These are phyloP conservation scores for Zaprionus camerounensis DNA, from an alignment of 1,140 invertebrate species.

Conservation along the genomic window DNA sequence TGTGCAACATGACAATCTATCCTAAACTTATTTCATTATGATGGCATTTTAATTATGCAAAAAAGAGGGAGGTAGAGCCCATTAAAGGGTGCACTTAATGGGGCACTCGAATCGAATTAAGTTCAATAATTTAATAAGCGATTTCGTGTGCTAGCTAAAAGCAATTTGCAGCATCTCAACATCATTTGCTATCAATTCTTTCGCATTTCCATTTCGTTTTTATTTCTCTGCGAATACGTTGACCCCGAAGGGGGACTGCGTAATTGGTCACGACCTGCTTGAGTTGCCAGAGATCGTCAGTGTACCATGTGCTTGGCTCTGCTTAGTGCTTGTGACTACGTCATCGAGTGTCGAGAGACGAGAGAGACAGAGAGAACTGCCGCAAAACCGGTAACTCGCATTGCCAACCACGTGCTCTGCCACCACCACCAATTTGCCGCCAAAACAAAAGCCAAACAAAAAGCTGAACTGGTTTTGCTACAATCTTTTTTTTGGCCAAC, in stretches of 20 bases:
- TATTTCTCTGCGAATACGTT: conserved; percentile 47
- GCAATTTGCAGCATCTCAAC: conserved; percentile 33
- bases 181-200: conserved; percentile 15
- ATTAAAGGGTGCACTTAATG: conserved; percentile 36
- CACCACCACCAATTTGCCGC: conserved; percentile 49
- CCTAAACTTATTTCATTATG: conserved; percentile 56
- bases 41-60: conserved; percentile 76
- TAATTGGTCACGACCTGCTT: conserved; percentile 72
- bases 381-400: conserved; percentile 6
- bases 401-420: conserved; percentile 64
- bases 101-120: conserved; percentile 56
- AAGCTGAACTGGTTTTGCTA: conserved; percentile 57
- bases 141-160: conserved; percentile 39
- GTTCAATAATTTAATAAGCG: conserved; percentile 65
- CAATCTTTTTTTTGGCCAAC: conserved; percentile 12
- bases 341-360: conserved; percentile 40
- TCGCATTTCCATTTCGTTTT: conserved; percentile 20
- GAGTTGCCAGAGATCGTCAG: conserved; percentile 48
- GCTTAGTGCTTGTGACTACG: conserved; percentile 43
- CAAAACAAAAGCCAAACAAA: conserved; percentile 56
- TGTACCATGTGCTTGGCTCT: conserved; percentile 14
- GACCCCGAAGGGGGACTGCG: conserved; percentile 60
- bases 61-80: neutral
- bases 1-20: conserved; percentile 33
- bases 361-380: neutral